A percentile compares a stretch with the other conserved stretches of the same genome.
Conservation (phyloP, 2,888 invertebrate species). For the Lottia scabra region DNA sequence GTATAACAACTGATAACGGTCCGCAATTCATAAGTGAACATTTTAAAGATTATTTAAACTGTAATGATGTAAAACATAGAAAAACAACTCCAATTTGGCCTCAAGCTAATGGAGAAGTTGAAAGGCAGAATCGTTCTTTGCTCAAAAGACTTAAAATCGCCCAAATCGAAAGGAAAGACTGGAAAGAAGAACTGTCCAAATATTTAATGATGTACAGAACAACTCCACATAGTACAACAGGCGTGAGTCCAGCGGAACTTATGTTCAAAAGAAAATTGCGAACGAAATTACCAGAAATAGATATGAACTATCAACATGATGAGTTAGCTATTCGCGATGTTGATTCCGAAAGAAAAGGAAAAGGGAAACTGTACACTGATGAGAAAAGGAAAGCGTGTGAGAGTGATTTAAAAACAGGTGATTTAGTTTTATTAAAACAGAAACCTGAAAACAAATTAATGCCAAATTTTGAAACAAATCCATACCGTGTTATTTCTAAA, state of each 20-base stretch:
- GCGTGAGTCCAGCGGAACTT: constrained; percentile 22
- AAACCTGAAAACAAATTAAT: constrained; percentile 1
- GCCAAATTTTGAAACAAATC: background rate
- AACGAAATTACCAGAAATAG: constrained; percentile 21
- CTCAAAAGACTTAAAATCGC: constrained; percentile 24
- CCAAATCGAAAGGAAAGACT: constrained; percentile 20
- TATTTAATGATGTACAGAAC: constrained; percentile 20
- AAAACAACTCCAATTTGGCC: no score
- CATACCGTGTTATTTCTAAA: background rate
- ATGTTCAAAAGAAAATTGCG: constrained; percentile 25
- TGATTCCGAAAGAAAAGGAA: constrained; percentile 12
- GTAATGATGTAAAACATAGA: no score
- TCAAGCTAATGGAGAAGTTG: no score
- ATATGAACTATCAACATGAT: background rate
- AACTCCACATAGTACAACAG: constrained; percentile 30
- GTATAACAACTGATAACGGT: no score
- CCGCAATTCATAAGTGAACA: no score
- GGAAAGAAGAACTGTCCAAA: constrained; percentile 18
- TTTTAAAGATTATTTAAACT: no score
- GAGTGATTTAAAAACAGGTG: constrained; percentile 5
- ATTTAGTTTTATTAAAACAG: constrained; percentile 15
- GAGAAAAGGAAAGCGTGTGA: constrained; percentile 8
- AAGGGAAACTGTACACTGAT: constrained; percentile 19
- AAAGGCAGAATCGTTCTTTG: constrained; percentile 23
- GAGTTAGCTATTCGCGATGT: constrained; percentile 14